Evolutionary conservation across 2,888 invertebrate genomes (phyloP), one percentile per base, ranked within the genome.

Genomic region (Daptonema setosum): DNA sequence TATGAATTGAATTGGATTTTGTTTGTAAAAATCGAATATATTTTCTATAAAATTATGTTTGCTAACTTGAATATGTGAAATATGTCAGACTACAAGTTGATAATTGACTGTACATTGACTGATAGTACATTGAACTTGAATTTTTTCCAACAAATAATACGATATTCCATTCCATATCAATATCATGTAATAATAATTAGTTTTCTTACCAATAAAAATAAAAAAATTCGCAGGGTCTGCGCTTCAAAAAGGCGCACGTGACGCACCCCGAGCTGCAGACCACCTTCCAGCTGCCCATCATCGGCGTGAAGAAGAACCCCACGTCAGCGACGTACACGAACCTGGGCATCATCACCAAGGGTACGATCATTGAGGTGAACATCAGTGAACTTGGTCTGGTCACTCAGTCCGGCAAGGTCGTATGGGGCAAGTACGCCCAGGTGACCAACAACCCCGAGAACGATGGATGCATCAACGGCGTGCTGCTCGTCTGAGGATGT

Each of bases 371-470:
- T 54, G 66, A 70, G 61, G 68, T 99, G 0, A 99, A 97, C 71
- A 88, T 99, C 65, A 91, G 90, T 5, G 97, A 97, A 74, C 77
- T 97, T 60, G 97, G 97, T 76, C 78, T 99, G 60, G 97, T 99
- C 1, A 99, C 97, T 1, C 91, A 93, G 72, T 85, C 87, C 11
- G 97, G 97, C 59, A 99, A 68, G 79, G 91, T 99, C 53, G 88
- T 99, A 1, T 97, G 97, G 97, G 97, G 95, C 58, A 97, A 99
- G 78, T 97, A 90, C 72, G 97, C 97, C 0, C 97, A 95, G 25
- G 93, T 97, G 24, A 95, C 95, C 0, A 99, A 99, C 74, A 87
- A 95, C 75, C 97, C 97, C 0, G 97, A 97, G 74, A 97, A 97
- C 75, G 97, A 97, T 78, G 97, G 97, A 24, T 95, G 93, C 70